phyloP scores from a whole-genome alignment of 2,113 vertebrate genomes.

The Ageneiosus marmoratus region DNA sequence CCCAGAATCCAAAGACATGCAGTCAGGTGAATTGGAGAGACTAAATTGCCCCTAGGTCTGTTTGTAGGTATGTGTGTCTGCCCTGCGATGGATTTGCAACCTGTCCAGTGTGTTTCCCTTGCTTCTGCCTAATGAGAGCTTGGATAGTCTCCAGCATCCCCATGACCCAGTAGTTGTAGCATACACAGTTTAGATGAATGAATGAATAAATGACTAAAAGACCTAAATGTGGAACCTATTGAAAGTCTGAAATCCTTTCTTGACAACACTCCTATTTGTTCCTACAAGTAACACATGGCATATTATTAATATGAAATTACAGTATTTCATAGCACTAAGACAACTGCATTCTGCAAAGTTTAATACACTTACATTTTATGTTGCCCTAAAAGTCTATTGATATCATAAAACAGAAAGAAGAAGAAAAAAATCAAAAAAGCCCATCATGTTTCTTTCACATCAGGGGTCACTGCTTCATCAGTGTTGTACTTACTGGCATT shows the following conservation, averaged over 20 bases:
- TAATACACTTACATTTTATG: neutral
- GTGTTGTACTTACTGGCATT: conserved; percentile 27
- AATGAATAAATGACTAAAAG: neutral
- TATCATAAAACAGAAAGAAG: conserved; percentile 15
- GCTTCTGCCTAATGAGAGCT: too few relatives aligned
- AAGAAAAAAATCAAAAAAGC: conserved; percentile 48
- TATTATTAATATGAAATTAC: neutral
- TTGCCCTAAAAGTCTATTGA: neutral
- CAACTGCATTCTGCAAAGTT: neutral
- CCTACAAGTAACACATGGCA: neutral
- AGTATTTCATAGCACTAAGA: neutral
- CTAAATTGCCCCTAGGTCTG: too few relatives aligned
- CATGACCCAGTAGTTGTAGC: too few relatives aligned
- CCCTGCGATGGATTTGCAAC: too few relatives aligned
- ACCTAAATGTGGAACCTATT: neutral
- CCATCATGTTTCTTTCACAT: conserved; percentile 35
- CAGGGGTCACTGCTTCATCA: conserved; percentile 36
- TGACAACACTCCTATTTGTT: neutral
- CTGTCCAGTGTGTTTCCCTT: too few relatives aligned
- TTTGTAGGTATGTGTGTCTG: too few relatives aligned
- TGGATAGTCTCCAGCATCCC: too few relatives aligned
- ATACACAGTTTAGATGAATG: too few relatives aligned
- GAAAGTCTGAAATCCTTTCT: neutral
- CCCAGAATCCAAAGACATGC: too few relatives aligned
- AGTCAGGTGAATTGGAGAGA: too few relatives aligned